Conservation (phyloP, 2,113 vertebrate species). For the Penelope pileata region DNA sequence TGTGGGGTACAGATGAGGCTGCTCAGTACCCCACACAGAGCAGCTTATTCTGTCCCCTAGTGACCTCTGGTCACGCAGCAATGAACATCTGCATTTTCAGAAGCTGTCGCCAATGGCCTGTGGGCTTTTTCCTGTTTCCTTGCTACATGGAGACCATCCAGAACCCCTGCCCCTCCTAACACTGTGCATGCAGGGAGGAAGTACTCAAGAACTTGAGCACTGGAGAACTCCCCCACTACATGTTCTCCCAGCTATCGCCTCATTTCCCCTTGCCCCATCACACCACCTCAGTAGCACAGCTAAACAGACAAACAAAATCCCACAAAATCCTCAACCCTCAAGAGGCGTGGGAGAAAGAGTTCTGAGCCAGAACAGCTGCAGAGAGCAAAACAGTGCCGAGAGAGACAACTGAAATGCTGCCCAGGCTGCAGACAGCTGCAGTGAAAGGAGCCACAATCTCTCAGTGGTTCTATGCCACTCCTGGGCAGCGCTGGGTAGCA, state of each 20-base stretch:
- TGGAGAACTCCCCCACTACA: neutral
- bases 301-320: neutral
- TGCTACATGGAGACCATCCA: neutral
- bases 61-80: neutral
- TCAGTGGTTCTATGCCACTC: neutral
- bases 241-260: neutral
- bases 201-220: rapidly evolving
- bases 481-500: rapidly evolving
- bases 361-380: neutral
- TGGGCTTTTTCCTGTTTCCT: neutral
- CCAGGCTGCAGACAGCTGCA: neutral
- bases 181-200: neutral
- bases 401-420: neutral
- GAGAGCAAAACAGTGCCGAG: neutral
- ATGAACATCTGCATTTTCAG: neutral
- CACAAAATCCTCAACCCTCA: neutral
- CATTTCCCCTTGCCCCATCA: neutral
- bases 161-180: rapidly evolving
- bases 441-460: neutral
- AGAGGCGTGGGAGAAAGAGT: rapidly evolving
- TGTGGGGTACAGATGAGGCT: neutral
- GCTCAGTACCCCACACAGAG: neutral
- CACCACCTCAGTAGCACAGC: neutral
- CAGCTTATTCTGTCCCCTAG: neutral
- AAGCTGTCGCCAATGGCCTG: neutral